Base-by-base conservation (phyloP, 2,797 vertebrate genomes). In the Pseudochaenichthys georgianus region DNA sequence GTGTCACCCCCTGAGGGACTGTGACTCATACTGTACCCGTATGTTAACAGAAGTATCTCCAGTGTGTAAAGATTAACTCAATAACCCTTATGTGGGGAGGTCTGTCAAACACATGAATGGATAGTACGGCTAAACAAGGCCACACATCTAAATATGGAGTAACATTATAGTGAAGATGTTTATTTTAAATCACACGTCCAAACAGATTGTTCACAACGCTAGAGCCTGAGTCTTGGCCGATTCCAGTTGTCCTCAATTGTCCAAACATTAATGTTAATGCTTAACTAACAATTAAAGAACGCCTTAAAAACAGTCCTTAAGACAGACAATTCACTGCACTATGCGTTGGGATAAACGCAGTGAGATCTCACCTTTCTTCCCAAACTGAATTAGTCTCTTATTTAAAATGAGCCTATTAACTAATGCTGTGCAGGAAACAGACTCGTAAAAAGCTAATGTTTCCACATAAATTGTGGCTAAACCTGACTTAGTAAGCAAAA, bases 351-450 rank as follows among this genome's bases (percentile, higher is more conserved):
- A 86, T 65, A 86, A 88, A 84, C 85, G 83, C 59, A 2, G 23
- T 75, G 74, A 85, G 73, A 73, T 84, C 79, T 80, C 66, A 55
- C 69, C 79, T 85, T 77, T 70, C 68, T 73, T 80, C 65, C 72
- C 80, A n/a, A 4, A 82, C 80, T 85, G 82, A 87, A 88, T 87
- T 75, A 87, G 7, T 94, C 88, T 91, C 75, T 88, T 82, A 77
- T 68, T 85, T 80, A 88, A 93, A 95, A 94, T 84, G 70, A 89
- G 89, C 81, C 86, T 75, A 83, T 93, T 93, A 93, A 89, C 87
- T 70, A 78, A 85, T 70, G 64, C 77, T 46, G 77, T 70, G 73
- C 68, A 92, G 86, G 86, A 89, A 89, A 88, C 34, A 15, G 69
- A 73, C 86, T 87, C 45, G 66, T 93, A 94, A 94, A 94, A 83